Evolutionary conservation across 1,140 invertebrate species (phyloP).

Genomic region (Trichomalopsis sarcophagae): DNA sequence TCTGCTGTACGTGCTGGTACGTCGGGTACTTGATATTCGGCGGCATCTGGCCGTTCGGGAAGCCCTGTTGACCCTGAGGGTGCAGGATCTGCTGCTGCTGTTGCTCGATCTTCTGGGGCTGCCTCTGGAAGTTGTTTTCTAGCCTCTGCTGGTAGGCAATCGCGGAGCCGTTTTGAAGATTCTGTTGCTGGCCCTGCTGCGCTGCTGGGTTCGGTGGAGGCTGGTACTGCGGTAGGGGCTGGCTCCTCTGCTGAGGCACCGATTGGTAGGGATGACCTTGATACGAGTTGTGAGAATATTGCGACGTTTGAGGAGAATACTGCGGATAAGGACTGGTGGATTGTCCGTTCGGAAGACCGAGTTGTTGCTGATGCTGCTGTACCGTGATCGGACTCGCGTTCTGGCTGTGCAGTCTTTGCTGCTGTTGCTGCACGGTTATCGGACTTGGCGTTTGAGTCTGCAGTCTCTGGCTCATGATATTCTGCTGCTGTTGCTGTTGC

Average conservation of each 20-base stretch:
- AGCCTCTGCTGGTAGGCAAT: slow-evolving; percentile 73
- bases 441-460: slow-evolving; percentile 59
- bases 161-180: slow-evolving; percentile 62
- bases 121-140: slow-evolving; percentile 69
- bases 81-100: slow-evolving; percentile 73
- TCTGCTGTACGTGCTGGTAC: slow-evolving; percentile 76
- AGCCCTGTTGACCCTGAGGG: slow-evolving; percentile 65
- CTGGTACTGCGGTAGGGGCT: slow-evolving; percentile 69
- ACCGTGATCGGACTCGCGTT: slow-evolving; percentile 49
- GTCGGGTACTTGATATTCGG: slow-evolving; percentile 75
- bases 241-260: slow-evolving; percentile 65
- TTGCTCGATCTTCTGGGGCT: slow-evolving; percentile 63
- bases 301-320: slow-evolving; percentile 57
- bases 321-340: slow-evolving; percentile 65
- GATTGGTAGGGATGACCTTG: slow-evolving; percentile 64
- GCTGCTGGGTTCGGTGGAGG: slow-evolving; percentile 64
- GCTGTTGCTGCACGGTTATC: slow-evolving; percentile 64
- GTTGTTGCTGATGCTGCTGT: slow-evolving; percentile 48
- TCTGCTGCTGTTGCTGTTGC: slow-evolving; percentile 57
- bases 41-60: slow-evolving; percentile 69
- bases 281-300: slow-evolving; percentile 65
- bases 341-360: slow-evolving; percentile 59
- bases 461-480: slow-evolving; percentile 63
- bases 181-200: slow-evolving; percentile 59
- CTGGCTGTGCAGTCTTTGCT: slow-evolving; percentile 65